Percentiles rank a stretch among this genome's conserved stretches.
These are phyloP conservation scores for Yponomeuta sedellus DNA, from an alignment of 2,888 invertebrate species.

Conservation along the genomic window DNA sequence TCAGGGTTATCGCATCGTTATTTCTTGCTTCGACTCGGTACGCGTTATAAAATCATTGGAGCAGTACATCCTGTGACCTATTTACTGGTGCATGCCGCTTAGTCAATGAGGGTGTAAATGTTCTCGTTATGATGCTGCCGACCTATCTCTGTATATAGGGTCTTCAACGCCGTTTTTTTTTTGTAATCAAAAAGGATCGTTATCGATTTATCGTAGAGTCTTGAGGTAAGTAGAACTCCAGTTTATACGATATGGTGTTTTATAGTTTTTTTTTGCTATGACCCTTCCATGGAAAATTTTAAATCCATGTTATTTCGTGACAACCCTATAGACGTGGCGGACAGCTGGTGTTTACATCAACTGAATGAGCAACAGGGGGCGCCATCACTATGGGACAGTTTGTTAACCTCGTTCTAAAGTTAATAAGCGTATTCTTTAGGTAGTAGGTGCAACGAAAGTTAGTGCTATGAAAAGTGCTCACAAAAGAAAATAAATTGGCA, in stretches of 20 bases:
- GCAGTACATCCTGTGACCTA: background rate
- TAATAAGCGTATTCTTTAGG: background rate
- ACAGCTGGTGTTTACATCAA: slow-evolving; percentile 56
- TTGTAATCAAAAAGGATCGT: no score
- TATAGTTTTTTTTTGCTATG: background rate
- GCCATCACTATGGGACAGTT: slow-evolving; percentile 46
- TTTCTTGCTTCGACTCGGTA: background rate
- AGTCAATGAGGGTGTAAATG: background rate
- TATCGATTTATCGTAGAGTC: no score
- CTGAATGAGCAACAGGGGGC: slow-evolving; percentile 47
- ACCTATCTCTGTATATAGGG: background rate
- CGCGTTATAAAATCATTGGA: background rate
- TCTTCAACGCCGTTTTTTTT: no score
- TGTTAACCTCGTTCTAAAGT: slow-evolving; percentile 41
- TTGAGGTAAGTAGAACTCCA: no score
- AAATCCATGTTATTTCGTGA: background rate
- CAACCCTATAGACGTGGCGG: slow-evolving; percentile 21
- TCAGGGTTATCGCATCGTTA: background rate
- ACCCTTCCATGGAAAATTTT: background rate
- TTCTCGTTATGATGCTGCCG: background rate
- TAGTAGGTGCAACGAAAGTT: background rate
- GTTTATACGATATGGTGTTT: no score
- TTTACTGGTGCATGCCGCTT: background rate
- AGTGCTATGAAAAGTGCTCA: background rate
- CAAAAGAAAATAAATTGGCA: background rate